Evolutionary conservation across 2,113 vertebrate genomes (phyloP).

Genomic region (Nansenia antarctica): DNA sequence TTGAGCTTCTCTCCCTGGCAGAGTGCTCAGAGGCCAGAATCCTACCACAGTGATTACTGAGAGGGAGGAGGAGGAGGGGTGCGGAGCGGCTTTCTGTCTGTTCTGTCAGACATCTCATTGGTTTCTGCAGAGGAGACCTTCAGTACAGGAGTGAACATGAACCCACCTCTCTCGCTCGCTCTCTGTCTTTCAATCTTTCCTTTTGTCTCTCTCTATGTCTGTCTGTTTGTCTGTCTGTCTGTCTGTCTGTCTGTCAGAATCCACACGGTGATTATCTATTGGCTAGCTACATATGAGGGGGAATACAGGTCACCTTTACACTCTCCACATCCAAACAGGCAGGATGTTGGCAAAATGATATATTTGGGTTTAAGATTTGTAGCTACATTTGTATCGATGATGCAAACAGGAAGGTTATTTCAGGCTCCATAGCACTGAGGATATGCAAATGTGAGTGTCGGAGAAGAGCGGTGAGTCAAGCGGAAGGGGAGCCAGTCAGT

Average conservation of each 20-base stretch:
- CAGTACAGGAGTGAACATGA: not conserved
- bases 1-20: not conserved
- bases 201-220: not conserved
- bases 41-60: slow-evolving; percentile 8
- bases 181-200: not conserved
- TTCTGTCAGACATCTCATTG: not conserved
- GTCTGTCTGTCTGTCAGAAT: slow-evolving; percentile 20
- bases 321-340: not conserved
- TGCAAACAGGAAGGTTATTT: not conserved
- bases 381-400: not conserved
- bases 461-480: slow-evolving; percentile 13
- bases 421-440: slow-evolving; percentile 6
- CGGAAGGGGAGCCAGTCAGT: slow-evolving; percentile 24
- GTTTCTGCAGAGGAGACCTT: not conserved
- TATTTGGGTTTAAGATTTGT: not conserved
- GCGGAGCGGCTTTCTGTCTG: not conserved
- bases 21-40: not conserved
- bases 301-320: not conserved
- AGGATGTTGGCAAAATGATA: not conserved
- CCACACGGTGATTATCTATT: not conserved
- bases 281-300: not conserved
- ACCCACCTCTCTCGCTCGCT: not conserved
- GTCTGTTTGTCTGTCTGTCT: not conserved
- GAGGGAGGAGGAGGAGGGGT: not conserved
- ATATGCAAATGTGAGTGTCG: slow-evolving; percentile 26